Evolutionary conservation across 2,797 vertebrate genomes (phyloP).

Genomic region (Arrhamphus sclerolepis): DNA sequence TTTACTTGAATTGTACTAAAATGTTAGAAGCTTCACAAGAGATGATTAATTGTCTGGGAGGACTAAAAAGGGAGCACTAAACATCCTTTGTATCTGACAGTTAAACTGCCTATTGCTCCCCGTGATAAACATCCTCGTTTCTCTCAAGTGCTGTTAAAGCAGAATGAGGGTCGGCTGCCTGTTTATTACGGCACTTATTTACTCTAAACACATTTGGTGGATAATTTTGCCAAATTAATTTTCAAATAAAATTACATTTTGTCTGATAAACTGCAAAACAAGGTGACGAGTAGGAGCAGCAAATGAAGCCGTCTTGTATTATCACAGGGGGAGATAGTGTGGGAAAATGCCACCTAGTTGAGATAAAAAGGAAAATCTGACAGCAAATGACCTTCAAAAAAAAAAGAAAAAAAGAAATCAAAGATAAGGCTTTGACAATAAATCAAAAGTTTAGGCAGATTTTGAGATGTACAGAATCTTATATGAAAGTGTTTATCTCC

Average conservation of each 20-base stretch:
- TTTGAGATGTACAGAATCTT: background rate
- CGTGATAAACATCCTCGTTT: background rate
- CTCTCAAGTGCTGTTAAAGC: background rate
- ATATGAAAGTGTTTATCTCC: background rate
- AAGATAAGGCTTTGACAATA: slow-evolving; percentile 2
- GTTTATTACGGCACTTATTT: slow-evolving; percentile 3
- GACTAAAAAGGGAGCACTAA: slow-evolving; percentile 4
- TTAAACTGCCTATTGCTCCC: background rate
- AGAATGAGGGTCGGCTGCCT: slow-evolving; percentile 2
- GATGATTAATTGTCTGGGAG: background rate
- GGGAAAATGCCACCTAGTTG: slow-evolving; percentile 23
- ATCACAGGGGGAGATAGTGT: slow-evolving; percentile 6
- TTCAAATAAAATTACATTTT: slow-evolving; percentile 8
- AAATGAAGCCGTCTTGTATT: background rate
- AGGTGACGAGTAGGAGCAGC: background rate
- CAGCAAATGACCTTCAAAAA: slow-evolving; percentile 1
- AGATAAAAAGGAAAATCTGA: slow-evolving; percentile 13
- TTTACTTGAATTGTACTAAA: background rate
- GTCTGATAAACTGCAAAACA: background rate
- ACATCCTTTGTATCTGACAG: background rate
- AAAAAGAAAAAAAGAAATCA: background rate
- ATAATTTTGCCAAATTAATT: background rate
- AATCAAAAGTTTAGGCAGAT: background rate
- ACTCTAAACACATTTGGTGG: background rate
- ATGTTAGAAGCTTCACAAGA: background rate